These are phyloP conservation scores for Mohoua ochrocephala DNA, from an alignment of 2,113 vertebrate species.

Conservation along the genomic window DNA sequence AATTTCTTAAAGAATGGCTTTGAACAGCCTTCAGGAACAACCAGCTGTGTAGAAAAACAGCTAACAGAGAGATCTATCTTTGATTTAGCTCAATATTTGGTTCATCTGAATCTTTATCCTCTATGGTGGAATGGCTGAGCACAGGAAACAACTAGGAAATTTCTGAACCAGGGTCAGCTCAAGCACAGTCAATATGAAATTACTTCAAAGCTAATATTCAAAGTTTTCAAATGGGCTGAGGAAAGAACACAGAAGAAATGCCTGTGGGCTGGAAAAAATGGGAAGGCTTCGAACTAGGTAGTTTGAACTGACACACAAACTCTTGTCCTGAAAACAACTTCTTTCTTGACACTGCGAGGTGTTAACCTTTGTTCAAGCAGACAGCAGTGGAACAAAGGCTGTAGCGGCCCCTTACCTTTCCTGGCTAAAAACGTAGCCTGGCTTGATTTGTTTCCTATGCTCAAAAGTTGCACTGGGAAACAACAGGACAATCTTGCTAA, in stretches of 20 bases:
- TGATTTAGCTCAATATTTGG: background rate
- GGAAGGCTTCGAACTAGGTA: background rate
- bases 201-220: background rate
- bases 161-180: background rate
- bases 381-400: background rate
- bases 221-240: background rate
- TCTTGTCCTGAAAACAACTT: background rate
- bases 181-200: background rate
- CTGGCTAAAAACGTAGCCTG: background rate
- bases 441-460: background rate
- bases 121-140: background rate
- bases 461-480: background rate
- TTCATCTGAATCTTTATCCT: background rate
- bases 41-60: background rate
- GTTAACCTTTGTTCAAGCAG: background rate
- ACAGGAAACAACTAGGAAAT: background rate
- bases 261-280: background rate
- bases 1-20: background rate
- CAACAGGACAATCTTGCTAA: background rate
- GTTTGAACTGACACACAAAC: background rate
- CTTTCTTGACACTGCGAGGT: background rate
- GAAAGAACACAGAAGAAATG: background rate
- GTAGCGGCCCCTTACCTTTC: background rate
- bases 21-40: background rate
- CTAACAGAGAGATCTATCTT: background rate